phyloP scores from a whole-genome alignment of 1,140 invertebrate species.

The Steinernema feltiae region DNA sequence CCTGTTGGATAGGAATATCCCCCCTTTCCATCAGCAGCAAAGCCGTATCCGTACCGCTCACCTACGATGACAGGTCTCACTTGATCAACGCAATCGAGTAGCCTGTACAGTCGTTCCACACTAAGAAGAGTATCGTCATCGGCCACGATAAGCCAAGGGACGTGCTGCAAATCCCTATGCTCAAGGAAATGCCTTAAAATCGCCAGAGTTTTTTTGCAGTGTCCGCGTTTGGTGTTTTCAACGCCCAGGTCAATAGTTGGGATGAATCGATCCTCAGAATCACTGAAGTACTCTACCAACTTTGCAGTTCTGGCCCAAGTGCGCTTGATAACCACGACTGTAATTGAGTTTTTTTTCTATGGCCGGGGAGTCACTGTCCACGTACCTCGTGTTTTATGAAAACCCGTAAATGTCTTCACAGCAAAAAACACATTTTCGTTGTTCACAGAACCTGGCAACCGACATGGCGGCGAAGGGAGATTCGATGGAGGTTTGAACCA shows the following conservation, averaged over 20 bases:
- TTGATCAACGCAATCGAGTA: slow-evolving; percentile 18
- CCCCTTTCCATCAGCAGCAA: neutral
- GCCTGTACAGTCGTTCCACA: slow-evolving; percentile 3
- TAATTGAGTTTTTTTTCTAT: neutral
- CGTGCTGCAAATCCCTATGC: slow-evolving; percentile 15
- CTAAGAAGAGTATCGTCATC: slow-evolving; percentile 20
- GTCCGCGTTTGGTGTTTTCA: slow-evolving; percentile 20
- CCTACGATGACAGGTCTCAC: slow-evolving; percentile 19
- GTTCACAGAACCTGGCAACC: neutral
- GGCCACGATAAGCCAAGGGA: slow-evolving; percentile 6
- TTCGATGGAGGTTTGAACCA: neutral
- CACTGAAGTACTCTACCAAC: slow-evolving; percentile 16
- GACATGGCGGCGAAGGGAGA: too few relatives aligned
- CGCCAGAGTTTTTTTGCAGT: slow-evolving; percentile 22
- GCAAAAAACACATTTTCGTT: slow-evolving; percentile 22
- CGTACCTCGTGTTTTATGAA: slow-evolving; percentile 25
- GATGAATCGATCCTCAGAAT: slow-evolving; percentile 17
- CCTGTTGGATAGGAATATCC: slow-evolving; percentile 27
- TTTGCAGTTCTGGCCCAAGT: slow-evolving; percentile 18
- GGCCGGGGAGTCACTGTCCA: too few relatives aligned
- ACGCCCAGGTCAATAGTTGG: slow-evolving; percentile 18
- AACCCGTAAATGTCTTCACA: slow-evolving; percentile 25
- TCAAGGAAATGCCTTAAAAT: slow-evolving; percentile 20
- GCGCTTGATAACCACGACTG: slow-evolving; percentile 21
- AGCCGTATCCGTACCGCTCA: slow-evolving; percentile 28